Percentiles rank a stretch among this genome's conserved stretches.
Conservation (phyloP, 2,888 invertebrate species). For the Xestia c-nigrum region DNA sequence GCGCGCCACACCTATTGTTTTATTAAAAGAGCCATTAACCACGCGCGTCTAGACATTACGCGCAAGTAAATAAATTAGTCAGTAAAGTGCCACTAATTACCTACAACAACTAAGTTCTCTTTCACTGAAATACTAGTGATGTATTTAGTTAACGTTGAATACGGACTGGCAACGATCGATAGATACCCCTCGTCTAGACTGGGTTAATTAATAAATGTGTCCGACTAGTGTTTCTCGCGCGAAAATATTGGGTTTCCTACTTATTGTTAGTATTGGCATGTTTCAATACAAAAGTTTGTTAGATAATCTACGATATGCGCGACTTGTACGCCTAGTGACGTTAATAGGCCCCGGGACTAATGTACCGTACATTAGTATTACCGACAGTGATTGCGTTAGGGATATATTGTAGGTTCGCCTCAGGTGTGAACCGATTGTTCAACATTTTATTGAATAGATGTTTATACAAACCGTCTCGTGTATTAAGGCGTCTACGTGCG, state of each 20-base stretch:
- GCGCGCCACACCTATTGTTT: conserved; percentile 77
- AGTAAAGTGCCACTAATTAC: conserved; percentile 82
- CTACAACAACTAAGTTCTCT: conserved; percentile 78
- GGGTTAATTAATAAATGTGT: conserved; percentile 78
- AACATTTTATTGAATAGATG: conserved; percentile 69
- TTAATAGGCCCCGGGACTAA: conserved; percentile 58
- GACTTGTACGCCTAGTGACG: conserved; percentile 41
- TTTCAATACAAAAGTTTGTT: conserved; percentile 63
- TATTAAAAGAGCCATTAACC: conserved; percentile 80
- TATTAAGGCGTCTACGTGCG: conserved; percentile 71
- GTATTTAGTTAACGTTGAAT: conserved; percentile 72
- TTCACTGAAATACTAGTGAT: conserved; percentile 74
- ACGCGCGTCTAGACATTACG: conserved; percentile 82
- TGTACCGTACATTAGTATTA: conserved; percentile 43
- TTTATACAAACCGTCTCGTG: conserved; percentile 86
- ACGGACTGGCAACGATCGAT: conserved; percentile 72
- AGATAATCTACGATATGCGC: conserved; percentile 52
- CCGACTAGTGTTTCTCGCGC: conserved; percentile 69
- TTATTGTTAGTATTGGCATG: conserved; percentile 63
- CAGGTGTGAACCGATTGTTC: conserved; percentile 69
- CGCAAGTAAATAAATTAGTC: conserved; percentile 85
- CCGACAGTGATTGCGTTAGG: conserved; percentile 63
- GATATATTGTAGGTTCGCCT: conserved; percentile 59
- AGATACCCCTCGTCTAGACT: conserved; percentile 74
- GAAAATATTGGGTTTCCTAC: conserved; percentile 70